phyloP scores from a whole-genome alignment of 2,888 invertebrate species.

The Caenorhabditis sp. region DNA sequence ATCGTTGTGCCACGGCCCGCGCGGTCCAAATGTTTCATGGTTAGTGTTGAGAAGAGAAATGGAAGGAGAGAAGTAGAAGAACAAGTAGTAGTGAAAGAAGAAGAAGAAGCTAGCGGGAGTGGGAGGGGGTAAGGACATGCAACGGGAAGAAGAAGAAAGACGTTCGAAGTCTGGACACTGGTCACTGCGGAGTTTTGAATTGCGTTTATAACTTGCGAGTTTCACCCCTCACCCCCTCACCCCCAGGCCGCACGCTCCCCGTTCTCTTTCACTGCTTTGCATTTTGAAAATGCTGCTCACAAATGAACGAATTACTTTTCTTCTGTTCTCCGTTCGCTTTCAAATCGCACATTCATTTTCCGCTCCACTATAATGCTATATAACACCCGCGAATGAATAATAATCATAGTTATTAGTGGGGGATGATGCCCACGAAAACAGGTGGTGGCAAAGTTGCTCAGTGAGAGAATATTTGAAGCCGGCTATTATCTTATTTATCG shows the following conservation, averaged over 20 bases:
- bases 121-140: not conserved
- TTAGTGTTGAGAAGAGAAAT: slow-evolving; percentile 29
- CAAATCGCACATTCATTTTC: slow-evolving; percentile 24
- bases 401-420: slow-evolving; percentile 31
- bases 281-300: slow-evolving; percentile 37
- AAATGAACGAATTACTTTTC: slow-evolving; percentile 25
- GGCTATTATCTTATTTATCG: not conserved
- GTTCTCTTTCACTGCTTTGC: slow-evolving; percentile 11
- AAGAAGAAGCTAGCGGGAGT: slow-evolving; percentile 9
- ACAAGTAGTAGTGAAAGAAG: slow-evolving; percentile 25
- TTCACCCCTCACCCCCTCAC: slow-evolving; percentile 8
- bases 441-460: not conserved
- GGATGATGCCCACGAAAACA: not conserved
- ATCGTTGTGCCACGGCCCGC: slow-evolving; percentile 18
- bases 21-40: slow-evolving; percentile 60
- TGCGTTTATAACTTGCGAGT: slow-evolving; percentile 52
- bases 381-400: slow-evolving; percentile 14
- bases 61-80: slow-evolving; percentile 12
- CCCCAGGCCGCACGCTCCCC: not conserved
- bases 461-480: not conserved
- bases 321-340: not conserved
- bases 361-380: slow-evolving; percentile 7
- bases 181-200: slow-evolving; percentile 55
- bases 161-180: slow-evolving; percentile 51
- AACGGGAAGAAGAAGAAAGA: slow-evolving; percentile 9